Conservation (phyloP, 2,888 invertebrate genomes). For the Plusia festucae region DNA sequence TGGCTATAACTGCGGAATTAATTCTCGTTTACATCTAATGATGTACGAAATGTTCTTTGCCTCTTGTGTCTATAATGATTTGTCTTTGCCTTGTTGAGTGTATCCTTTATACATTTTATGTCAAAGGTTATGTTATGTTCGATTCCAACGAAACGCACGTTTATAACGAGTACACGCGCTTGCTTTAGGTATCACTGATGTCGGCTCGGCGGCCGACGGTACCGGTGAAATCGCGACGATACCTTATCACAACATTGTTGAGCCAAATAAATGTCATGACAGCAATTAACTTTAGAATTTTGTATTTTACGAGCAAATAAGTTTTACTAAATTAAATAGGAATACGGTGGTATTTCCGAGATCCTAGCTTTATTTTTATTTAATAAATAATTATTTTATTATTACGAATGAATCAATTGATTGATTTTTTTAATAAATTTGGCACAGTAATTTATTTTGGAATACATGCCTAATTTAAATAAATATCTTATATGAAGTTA, state of each 20-base stretch:
- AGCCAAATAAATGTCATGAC: slow-evolving; percentile 12
- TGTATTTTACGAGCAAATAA: slow-evolving; percentile 5
- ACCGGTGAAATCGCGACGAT: slow-evolving; percentile 11
- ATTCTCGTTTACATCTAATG: neutral
- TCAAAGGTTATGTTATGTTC: slow-evolving; percentile 5
- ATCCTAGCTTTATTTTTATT: slow-evolving; percentile 17
- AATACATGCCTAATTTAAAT: neutral
- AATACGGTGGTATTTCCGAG: slow-evolving; percentile 28
- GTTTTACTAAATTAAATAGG: neutral
- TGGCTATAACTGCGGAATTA: neutral
- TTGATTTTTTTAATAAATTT: slow-evolving; percentile 47
- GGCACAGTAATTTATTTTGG: slow-evolving; percentile 57
- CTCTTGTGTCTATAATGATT: slow-evolving; percentile 23
- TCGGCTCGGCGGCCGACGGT: too few relatives aligned
- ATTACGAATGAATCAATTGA: slow-evolving; percentile 36
- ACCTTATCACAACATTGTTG: slow-evolving; percentile 31
- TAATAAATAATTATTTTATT: slow-evolving; percentile 15
- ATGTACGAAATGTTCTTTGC: slow-evolving; percentile 6
- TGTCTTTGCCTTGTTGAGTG: slow-evolving; percentile 21
- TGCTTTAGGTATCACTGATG: neutral
- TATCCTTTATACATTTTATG: slow-evolving; percentile 29
- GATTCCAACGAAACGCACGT: neutral
- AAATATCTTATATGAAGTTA: neutral
- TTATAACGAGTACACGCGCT: too few relatives aligned
- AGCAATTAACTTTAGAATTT: slow-evolving; percentile 10